phyloP scores from a whole-genome alignment of 2,113 vertebrate genomes.

The Cebus imitator region DNA sequence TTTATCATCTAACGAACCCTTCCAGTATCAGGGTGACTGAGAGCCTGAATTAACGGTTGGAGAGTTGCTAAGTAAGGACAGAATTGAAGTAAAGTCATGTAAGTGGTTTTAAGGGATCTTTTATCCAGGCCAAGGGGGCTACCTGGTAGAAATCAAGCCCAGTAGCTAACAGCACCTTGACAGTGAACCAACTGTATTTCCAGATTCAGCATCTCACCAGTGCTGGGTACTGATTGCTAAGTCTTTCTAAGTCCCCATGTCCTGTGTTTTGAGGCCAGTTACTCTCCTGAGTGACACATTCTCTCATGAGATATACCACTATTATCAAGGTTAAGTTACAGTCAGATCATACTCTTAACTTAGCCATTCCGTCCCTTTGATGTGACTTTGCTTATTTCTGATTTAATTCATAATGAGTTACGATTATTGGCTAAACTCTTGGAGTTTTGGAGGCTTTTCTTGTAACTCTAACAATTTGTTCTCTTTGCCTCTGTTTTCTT shows the following conservation, averaged over 20 bases:
- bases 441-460: neutral
- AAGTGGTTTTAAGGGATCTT: neutral
- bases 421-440: neutral
- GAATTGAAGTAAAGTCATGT: neutral
- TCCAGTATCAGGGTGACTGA: neutral
- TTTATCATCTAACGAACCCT: slow-evolving; percentile 59
- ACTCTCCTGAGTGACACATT: neutral
- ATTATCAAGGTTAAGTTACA: neutral
- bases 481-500: neutral
- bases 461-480: neutral
- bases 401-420: neutral
- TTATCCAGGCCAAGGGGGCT: neutral
- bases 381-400: slow-evolving; percentile 11
- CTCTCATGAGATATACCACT: neutral
- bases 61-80: slow-evolving; percentile 20
- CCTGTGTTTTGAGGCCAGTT: neutral
- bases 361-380: neutral
- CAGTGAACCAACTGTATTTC: neutral
- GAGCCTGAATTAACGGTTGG: slow-evolving; percentile 39
- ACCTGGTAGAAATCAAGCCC: neutral
- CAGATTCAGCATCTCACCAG: neutral
- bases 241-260: neutral
- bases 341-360: neutral
- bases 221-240: neutral
- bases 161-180: neutral